phyloP scores from a whole-genome alignment of 2,113 vertebrate species.

The Sylvia atricapilla region DNA sequence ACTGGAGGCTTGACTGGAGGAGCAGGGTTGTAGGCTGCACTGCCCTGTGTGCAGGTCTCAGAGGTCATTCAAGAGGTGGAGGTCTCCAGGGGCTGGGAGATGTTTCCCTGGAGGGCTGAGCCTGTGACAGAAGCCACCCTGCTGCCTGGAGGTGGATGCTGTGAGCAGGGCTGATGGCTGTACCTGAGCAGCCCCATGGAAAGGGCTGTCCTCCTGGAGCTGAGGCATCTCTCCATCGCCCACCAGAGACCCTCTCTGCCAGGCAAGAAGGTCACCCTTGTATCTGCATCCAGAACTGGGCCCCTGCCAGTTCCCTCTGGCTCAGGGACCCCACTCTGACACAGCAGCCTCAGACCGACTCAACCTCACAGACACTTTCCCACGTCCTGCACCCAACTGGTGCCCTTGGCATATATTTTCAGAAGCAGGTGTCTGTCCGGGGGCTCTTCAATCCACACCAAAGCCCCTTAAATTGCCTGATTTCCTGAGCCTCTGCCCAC shows the following conservation, averaged over 20 bases:
- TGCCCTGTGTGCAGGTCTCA: background rate
- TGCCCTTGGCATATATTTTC: background rate
- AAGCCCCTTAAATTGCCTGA: background rate
- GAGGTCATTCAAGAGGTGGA: background rate
- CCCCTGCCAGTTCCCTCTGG: background rate
- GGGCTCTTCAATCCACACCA: background rate
- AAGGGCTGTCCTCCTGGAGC: background rate
- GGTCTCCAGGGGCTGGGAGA: background rate
- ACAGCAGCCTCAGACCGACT: background rate
- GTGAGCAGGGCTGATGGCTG: background rate
- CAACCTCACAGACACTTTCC: background rate
- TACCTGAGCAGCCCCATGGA: background rate
- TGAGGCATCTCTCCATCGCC: background rate
- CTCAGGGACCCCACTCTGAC: background rate
- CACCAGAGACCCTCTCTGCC: background rate
- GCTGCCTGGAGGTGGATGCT: background rate
- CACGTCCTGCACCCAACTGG: background rate
- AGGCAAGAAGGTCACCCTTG: background rate
- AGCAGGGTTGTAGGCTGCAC: background rate
- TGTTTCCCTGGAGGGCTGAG: background rate
- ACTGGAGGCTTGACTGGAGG: background rate
- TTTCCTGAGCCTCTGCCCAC: background rate
- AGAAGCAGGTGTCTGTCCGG: background rate
- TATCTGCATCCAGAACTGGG: background rate
- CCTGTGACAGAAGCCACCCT: background rate